Conservation (phyloP, 2,888 invertebrate genomes). For the Megamerina dolium region DNA sequence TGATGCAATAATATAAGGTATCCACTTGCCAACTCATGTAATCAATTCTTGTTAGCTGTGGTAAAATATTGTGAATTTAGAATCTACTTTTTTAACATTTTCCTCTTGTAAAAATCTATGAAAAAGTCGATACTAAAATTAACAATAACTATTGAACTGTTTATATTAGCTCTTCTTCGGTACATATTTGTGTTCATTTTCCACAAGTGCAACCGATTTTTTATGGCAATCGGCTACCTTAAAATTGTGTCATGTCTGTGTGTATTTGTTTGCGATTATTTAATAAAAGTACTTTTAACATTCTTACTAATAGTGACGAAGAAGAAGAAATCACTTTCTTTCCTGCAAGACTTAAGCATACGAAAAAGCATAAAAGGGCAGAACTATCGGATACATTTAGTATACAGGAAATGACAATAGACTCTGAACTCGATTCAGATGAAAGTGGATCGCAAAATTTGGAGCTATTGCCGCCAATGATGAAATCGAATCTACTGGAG, state of each 20-base stretch:
- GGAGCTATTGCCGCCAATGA: constrained; percentile 43
- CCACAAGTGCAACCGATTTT: too few species aligned
- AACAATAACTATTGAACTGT: too few species aligned
- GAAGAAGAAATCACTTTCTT: constrained; percentile 48
- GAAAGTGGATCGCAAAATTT: constrained; percentile 46
- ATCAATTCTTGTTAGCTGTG: too few species aligned
- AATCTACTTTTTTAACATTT: background rate
- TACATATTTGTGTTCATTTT: too few species aligned
- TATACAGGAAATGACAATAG: constrained; percentile 50
- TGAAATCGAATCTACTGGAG: constrained; percentile 37
- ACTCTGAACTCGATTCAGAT: constrained; percentile 46
- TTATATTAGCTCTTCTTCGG: too few species aligned
- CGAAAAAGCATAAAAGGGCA: constrained; percentile 35
- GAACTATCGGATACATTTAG: constrained; percentile 48
- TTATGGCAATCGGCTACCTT: too few species aligned
- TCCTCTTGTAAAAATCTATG: too few species aligned
- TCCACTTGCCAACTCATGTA: background rate
- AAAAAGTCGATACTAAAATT: too few species aligned
- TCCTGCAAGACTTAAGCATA: constrained; percentile 37
- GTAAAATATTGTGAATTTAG: too few species aligned
- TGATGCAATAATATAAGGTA: background rate
- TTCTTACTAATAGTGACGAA: constrained; percentile 34
- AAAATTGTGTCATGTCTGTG: too few species aligned
- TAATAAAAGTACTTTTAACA: too few species aligned
- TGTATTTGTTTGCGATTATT: too few species aligned